Base-by-base conservation (phyloP, 2,113 vertebrate species). In the Lontra canadensis region DNA sequence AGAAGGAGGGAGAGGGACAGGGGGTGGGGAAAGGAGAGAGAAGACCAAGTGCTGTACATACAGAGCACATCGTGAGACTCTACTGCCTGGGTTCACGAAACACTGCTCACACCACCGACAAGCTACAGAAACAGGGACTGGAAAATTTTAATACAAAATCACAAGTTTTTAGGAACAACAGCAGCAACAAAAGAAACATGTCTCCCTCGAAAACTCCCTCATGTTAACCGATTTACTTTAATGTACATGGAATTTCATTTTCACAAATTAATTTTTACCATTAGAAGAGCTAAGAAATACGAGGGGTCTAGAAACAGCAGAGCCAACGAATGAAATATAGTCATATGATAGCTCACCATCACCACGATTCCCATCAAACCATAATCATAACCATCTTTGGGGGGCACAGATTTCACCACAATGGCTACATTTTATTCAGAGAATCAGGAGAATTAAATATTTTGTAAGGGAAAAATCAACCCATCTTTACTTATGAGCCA, bases 71-170 rank as follows among this genome's bases (percentile, higher is more conserved):
- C 67, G 69, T 57, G 26, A 78, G 34, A 34, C 8, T 71, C 67
- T 79, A 69, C 18, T 90, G 52, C 23, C n/a, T 49, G 20, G 47
- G 23, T 71, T 89, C 67, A 87, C 83, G 39, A 89, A 83, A 80
- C 91, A 63, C 14, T 96, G 44, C 25, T 7, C 39, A 49, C 42
- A 93, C 12, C 13, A 39, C 39, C 47, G 61, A 57, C 36, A 88
- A 74, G 29, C 52, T 57, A 49, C 2, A 88, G 78, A 90, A 49
- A 49, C 29, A 13, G 3, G 7, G 34, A 26, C 6, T 20, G 3
- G 1, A 91, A 79, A 82, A 31, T 31, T 84, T 73, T 52, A 69
- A 92, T 89, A 69, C 95, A 94, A 94, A 95, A n/a, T 52, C 42
- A n/a, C 2, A 92, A 59, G 4, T 1, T 20, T 91, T 83, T 78